phyloP scores from a whole-genome alignment of 2,113 vertebrate genomes.

The Eclectus roratus region DNA sequence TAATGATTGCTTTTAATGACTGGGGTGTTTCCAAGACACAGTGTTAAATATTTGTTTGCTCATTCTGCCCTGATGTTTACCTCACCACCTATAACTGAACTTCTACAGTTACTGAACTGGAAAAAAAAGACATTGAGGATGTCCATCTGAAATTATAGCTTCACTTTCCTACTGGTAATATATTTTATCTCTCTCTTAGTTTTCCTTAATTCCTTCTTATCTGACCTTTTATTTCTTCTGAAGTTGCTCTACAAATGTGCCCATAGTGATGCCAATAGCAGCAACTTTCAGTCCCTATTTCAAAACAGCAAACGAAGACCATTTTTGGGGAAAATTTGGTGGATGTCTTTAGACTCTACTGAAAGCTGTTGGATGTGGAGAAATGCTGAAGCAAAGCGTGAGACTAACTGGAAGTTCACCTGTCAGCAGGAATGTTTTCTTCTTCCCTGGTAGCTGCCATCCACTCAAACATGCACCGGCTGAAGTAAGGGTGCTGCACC shows the following conservation, averaged over 20 bases:
- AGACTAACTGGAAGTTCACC: fast-evolving
- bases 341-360: not conserved
- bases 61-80: not conserved
- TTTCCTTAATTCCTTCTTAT: not conserved
- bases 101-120: not conserved
- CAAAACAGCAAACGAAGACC: not conserved
- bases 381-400: not conserved
- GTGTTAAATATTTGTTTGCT: not conserved
- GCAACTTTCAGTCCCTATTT: not conserved
- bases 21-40: not conserved
- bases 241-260: not conserved
- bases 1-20: not conserved
- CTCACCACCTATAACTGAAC: not conserved
- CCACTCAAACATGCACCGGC: fast-evolving
- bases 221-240: not conserved
- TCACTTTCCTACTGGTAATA: not conserved
- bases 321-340: not conserved
- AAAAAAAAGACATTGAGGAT: not conserved
- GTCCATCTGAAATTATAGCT: not conserved
- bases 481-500: not conserved
- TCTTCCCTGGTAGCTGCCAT: not conserved
- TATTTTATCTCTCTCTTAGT: not conserved
- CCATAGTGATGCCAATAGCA: not conserved
- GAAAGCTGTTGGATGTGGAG: not conserved
- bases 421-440: not conserved